Evolutionary conservation across 2,113 vertebrate genomes (phyloP), one percentile per base, ranked within the genome.

Genomic region (Mugil cephalus): DNA sequence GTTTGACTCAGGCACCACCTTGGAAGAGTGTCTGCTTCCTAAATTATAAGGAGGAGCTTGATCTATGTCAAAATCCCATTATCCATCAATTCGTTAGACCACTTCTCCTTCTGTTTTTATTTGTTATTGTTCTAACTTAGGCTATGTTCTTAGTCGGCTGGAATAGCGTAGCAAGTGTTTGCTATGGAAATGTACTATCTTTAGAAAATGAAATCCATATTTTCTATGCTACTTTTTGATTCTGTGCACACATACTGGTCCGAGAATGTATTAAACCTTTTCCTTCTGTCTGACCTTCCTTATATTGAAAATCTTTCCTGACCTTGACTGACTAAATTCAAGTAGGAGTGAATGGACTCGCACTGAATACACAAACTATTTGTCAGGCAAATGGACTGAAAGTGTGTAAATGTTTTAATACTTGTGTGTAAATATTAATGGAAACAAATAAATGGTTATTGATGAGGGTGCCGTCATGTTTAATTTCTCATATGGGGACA

Each of bases 381-480:
- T 14, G 47, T 88, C 78, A 65, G 62, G 39, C 72, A 73, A 79
- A 63, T 56, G 76, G 79, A 78, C 77, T 51, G 34, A 69, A 79
- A 6, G 56, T 67, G 72, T 82, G 61, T 82, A 82, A 71, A 80
- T 73, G 63, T 90, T 90, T 89, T 80, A 92, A 88, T 83, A 86
- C 86, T 53, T 82, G 51, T 77, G 62, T 87, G 79, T 87, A 83
- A 72, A 88, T 88, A 86, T 84, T 42, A 74, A 83, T 64, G 56
- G 43, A 81, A 75, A 87, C 53, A 79, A 90, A 92, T 93, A 93
- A 92, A 91, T 68, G 58, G 82, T 85, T 79, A 80, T 72, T 72
- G 78, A 83, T 73, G 74, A 84, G 67, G n/a, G 43, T 66, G 17
- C 35, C 15, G 63, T 58, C 64, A 61, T 76, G 36, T 88, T 89